Evolutionary conservation across 2,113 vertebrate genomes (phyloP).

Genomic region (Etheostoma cragini): DNA sequence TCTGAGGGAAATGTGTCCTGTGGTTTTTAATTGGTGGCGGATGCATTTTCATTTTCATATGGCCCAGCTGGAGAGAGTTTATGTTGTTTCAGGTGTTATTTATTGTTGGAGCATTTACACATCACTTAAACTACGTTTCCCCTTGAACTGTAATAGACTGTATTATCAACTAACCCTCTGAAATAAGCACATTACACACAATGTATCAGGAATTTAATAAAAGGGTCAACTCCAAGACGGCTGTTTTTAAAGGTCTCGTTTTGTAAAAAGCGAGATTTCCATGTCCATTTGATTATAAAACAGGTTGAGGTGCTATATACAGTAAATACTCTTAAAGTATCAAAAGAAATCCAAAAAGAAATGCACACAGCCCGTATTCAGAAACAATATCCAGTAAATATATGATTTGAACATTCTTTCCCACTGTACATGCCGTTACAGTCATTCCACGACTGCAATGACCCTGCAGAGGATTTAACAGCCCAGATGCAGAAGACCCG

Average conservation of each 20-base stretch:
- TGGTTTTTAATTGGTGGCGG: constrained; percentile 53
- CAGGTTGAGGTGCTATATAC: too few species aligned
- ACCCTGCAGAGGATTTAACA: too few species aligned
- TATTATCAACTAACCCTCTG: constrained; percentile 28
- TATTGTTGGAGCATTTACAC: constrained; percentile 39
- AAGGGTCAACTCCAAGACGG: constrained; percentile 2
- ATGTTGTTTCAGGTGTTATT: constrained; percentile 56
- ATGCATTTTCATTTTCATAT: constrained; percentile 25
- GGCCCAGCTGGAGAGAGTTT: constrained; percentile 23
- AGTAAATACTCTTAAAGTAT: too few species aligned
- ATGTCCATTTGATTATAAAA: too few species aligned
- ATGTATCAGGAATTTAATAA: constrained; percentile 5
- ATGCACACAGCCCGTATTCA: too few species aligned
- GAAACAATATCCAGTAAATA: too few species aligned
- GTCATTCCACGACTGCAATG: too few species aligned
- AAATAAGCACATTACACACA: constrained; percentile 14
- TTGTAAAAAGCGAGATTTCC: too few species aligned
- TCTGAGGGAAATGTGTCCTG: constrained; percentile 2
- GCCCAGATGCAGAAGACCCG: too few species aligned
- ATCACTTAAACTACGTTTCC: constrained; percentile 22
- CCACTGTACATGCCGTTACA: too few species aligned
- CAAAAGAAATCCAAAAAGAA: too few species aligned
- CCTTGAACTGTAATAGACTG: constrained; percentile 13
- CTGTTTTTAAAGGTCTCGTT: not conserved
- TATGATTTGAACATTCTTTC: too few species aligned